These are phyloP conservation scores for Syritta pipiens DNA, from an alignment of 2,888 invertebrate genomes.

Conservation along the genomic window DNA sequence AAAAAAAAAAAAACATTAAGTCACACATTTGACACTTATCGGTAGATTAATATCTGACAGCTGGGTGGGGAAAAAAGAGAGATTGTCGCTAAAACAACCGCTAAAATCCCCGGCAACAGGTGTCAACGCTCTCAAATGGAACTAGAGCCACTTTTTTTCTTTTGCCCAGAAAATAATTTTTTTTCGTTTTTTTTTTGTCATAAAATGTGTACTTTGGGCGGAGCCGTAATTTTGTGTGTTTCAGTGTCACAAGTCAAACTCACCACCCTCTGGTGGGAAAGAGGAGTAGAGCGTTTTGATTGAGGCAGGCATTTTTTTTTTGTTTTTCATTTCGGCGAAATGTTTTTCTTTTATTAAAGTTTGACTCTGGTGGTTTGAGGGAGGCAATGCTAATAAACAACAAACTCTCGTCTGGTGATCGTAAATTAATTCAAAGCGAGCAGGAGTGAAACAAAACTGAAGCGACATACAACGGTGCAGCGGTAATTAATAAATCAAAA, in stretches of 20 bases:
- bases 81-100: neutral
- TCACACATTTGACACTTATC: slow-evolving; percentile 1
- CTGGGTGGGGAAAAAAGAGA: neutral
- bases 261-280: too few relatives aligned
- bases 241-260: too few relatives aligned
- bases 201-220: too few relatives aligned
- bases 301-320: too few relatives aligned
- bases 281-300: too few relatives aligned
- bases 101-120: slow-evolving; percentile 25
- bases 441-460: neutral
- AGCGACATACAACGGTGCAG: slow-evolving; percentile 34
- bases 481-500: slow-evolving; percentile 67
- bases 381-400: slow-evolving; percentile 22
- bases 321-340: too few relatives aligned
- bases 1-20: neutral
- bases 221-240: too few relatives aligned
- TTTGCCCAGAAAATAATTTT: too few relatives aligned
- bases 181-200: too few relatives aligned
- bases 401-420: slow-evolving; percentile 12
- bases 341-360: neutral
- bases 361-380: slow-evolving; percentile 36
- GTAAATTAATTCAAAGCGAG: slow-evolving; percentile 26
- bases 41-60: neutral
- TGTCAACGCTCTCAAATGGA: slow-evolving; percentile 15
- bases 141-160: too few relatives aligned